Percentiles rank a stretch among this genome's conserved stretches.
Conservation (phyloP, 1,140 invertebrate species). For the Oscheius sp. region DNA sequence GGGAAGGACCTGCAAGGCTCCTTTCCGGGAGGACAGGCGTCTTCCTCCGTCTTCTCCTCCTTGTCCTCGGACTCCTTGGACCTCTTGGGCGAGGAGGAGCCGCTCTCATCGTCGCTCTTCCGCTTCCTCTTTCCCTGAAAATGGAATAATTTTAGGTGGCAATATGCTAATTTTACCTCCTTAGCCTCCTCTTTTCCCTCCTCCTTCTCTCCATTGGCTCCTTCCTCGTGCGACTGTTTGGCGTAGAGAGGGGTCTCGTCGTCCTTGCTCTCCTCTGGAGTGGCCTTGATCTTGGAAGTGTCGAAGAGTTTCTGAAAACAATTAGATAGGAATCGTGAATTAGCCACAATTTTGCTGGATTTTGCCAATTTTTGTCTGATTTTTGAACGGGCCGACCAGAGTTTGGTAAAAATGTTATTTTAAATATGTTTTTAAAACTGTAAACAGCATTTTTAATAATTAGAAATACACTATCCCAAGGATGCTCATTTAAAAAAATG, state of each 20-base stretch:
- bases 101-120: no score
- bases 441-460: no score
- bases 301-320: slow-evolving; percentile 19
- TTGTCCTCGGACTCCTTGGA: not conserved
- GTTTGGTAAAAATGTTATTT: no score
- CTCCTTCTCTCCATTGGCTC: slow-evolving; percentile 6
- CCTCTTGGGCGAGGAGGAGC: no score
- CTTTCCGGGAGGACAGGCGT: not conserved
- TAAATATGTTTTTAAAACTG: no score
- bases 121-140: no score
- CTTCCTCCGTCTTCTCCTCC: not conserved
- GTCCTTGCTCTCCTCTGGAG: not conserved
- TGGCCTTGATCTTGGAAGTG: slow-evolving; percentile 9
- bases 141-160: no score
- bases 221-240: not conserved
- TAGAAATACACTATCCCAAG: no score
- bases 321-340: not conserved
- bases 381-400: no score
- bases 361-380: no score
- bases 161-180: not conserved
- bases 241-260: slow-evolving; percentile 8
- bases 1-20: not conserved
- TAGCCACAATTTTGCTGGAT: no score
- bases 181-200: not conserved
- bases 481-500: no score